Evolutionary conservation across 2,797 vertebrate species (phyloP), one percentile per base, ranked within the genome.

Genomic region (Caiman crocodilus): DNA sequence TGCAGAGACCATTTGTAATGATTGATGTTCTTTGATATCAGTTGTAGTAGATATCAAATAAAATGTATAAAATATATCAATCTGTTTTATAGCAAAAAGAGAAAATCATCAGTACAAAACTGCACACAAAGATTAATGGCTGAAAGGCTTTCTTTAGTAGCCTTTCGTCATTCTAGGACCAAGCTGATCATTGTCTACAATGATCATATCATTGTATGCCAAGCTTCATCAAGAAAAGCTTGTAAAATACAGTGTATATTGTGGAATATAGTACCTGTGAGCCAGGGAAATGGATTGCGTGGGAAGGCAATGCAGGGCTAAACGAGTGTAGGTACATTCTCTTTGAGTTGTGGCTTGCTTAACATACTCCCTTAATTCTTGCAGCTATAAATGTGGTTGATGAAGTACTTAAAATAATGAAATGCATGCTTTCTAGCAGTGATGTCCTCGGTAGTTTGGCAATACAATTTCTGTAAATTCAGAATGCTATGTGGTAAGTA

Each of bases 401-500:
- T 73, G 69, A 14, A 35, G 35, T 50, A 73, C 79, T 88, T 9
- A 59, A 85, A 75, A 14, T 67, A 6, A 57, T 73, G 73, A 89
- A 78, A 73, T 57, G 32, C 1, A 23, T 23, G 10, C 3, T 79
- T 90, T 92, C 76, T 83, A 26, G 55, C 60, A 82, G 30, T 80
- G 85, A 8, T 87, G 42, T 90, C 32, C 79, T 93, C 61, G 85
- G 61, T 0, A 10, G n/a, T 6, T 25, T 82, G 59, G 69, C 55
- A 93, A 88, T 61, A 76, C 87, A 87, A 7, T 28, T 87, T 21
- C 64, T 80, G 8, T 56, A 91, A 80, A 91, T 60, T 17, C 21
- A 32, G 90, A 86, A 77, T 76, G 35, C 3, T 93, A 13, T 85
- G 84, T 79, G 83, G 84, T 82, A 88, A 92, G 94, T 88, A 55